Evolutionary conservation across 2,888 invertebrate species (phyloP).

Genomic region (Tetragonula carbonaria): DNA sequence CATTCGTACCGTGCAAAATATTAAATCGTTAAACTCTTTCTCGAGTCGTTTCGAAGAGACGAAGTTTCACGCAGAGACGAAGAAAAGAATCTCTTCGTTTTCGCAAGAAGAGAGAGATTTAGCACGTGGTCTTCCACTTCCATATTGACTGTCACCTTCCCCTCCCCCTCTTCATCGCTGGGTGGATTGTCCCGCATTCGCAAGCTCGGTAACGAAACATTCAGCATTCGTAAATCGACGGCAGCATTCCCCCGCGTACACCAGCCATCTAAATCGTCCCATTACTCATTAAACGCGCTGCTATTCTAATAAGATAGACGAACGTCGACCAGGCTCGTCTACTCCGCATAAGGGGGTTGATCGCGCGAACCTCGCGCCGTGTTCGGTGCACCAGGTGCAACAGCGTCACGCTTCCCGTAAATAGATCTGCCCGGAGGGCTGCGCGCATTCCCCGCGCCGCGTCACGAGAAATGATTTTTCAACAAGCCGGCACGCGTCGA

Average conservation of each 20-base stretch:
- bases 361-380: constrained; percentile 29
- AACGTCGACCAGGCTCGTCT: constrained; percentile 16
- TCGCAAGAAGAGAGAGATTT: background rate
- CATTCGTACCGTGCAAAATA: too few species aligned
- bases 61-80: too few species aligned
- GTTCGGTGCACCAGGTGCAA: constrained; percentile 65
- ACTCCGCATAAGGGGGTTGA: constrained; percentile 43
- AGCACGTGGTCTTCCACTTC: background rate
- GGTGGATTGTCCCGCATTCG: background rate
- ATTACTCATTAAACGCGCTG: constrained; percentile 45
- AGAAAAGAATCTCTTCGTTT: too few species aligned
- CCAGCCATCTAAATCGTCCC: constrained; percentile 21
- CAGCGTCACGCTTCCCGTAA: constrained; percentile 76
- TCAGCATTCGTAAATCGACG: background rate
- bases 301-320: constrained; percentile 50
- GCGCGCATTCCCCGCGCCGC: constrained; percentile 33
- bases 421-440: constrained; percentile 71
- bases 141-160: too few species aligned
- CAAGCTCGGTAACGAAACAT: background rate
- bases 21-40: too few species aligned
- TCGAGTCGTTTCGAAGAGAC: too few species aligned
- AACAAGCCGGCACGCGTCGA: constrained; percentile 65
- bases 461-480: constrained; percentile 77
- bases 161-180: background rate
- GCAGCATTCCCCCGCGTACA: constrained; percentile 41